These are phyloP conservation scores for Chaetops frenatus DNA, from an alignment of 2,113 vertebrate genomes.

Conservation along the genomic window DNA sequence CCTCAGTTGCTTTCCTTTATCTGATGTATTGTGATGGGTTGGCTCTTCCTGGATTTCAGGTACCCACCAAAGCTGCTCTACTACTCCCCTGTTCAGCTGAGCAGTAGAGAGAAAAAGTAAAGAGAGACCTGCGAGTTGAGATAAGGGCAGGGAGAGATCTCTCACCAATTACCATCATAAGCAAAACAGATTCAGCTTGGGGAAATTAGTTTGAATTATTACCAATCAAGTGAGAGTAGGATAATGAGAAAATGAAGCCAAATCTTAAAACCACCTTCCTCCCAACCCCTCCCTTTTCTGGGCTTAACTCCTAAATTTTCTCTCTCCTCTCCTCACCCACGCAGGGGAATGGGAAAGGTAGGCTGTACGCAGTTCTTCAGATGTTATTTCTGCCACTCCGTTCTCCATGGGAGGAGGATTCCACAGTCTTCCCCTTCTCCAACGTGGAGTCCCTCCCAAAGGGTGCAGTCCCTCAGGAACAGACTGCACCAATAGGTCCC, in stretches of 20 bases:
- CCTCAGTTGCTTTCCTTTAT: neutral
- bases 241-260: neutral
- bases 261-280: neutral
- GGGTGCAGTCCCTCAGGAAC: neutral
- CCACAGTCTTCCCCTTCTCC: neutral
- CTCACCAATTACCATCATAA: neutral
- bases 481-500: neutral
- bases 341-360: neutral
- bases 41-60: neutral
- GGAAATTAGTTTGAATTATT: neutral
- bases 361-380: neutral
- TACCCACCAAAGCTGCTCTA: neutral
- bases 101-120: neutral
- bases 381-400: neutral
- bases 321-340: accelerated
- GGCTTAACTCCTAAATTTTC: neutral
- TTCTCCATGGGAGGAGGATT: neutral
- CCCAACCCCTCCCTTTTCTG: neutral
- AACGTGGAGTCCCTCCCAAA: neutral
- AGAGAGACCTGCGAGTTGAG: neutral
- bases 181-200: neutral
- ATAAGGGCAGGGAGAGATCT: neutral
- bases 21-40: neutral
- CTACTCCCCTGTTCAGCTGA: neutral
- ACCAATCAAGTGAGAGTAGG: neutral